Percentiles rank a stretch among this genome's conserved stretches.
Evolutionary conservation across 2,113 vertebrate genomes (phyloP).

Genomic region (Phyllostomus hastatus): DNA sequence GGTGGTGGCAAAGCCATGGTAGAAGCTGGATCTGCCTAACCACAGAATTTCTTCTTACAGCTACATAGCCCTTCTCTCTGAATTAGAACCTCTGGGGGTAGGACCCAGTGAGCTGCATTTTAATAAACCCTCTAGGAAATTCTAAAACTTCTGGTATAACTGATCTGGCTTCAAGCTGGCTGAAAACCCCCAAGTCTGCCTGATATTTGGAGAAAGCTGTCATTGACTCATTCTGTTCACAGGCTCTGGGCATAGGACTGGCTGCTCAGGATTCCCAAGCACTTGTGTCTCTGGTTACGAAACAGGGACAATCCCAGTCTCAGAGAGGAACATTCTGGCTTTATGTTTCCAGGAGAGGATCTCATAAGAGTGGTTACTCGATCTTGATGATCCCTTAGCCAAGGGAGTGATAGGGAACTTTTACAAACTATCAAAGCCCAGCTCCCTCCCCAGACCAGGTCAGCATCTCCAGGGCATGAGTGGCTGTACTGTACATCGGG

Average conservation of each 20-base stretch:
- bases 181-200: neutral
- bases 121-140: neutral
- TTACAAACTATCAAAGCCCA: neutral
- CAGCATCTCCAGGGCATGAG: neutral
- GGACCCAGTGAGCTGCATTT: neutral
- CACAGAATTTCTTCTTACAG: neutral
- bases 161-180: neutral
- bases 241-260: neutral
- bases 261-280: neutral
- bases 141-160: neutral
- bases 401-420: neutral
- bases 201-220: neutral
- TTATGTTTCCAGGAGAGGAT: neutral
- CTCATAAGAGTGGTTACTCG: neutral
- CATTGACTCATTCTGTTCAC: neutral
- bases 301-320: neutral
- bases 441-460: neutral
- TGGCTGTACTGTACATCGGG: fast-evolving
- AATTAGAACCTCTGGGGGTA: neutral
- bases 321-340: neutral
- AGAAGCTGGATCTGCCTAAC: neutral
- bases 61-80: neutral
- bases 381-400: neutral
- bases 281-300: neutral
- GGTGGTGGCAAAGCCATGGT: neutral